Evolutionary conservation across 2,113 vertebrate species (phyloP).

Genomic region (Terrapene triunguis): DNA sequence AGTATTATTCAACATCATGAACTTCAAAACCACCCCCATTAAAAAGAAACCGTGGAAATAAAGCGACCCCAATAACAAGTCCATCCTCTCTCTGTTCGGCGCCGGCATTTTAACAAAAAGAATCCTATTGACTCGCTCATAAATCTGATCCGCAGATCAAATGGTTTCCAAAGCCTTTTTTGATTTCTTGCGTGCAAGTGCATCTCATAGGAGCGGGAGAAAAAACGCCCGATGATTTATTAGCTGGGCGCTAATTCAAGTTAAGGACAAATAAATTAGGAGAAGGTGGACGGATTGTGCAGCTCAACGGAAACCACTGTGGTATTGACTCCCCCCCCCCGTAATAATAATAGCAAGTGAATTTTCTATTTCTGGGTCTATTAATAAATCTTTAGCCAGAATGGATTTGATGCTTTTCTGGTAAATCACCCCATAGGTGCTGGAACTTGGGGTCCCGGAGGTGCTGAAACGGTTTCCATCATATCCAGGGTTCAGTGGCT

Average conservation of each 20-base stretch:
- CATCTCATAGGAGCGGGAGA: neutral
- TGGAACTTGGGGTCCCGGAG: no score
- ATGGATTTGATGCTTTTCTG: neutral
- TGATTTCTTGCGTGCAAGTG: neutral
- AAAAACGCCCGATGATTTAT: neutral
- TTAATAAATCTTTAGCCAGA: neutral
- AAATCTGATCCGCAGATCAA: neutral
- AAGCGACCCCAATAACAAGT: neutral
- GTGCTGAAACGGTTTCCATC: no score
- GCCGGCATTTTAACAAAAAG: neutral
- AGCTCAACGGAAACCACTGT: accelerated
- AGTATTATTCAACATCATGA: neutral
- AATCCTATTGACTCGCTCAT: neutral
- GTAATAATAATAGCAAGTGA: neutral
- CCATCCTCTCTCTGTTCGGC: neutral
- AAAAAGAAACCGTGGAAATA: neutral
- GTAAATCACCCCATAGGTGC: no score
- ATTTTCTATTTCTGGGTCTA: neutral
- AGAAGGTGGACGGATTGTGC: neutral
- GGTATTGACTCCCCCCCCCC: accelerated
- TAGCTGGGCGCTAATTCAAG: accelerated
- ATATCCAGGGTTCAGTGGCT: no score
- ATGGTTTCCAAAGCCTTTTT: accelerated
- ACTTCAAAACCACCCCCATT: neutral
- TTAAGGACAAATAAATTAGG: accelerated